Evolutionary conservation across 2,113 vertebrate species (phyloP).

Genomic region (Cricetomys ansorgei): DNA sequence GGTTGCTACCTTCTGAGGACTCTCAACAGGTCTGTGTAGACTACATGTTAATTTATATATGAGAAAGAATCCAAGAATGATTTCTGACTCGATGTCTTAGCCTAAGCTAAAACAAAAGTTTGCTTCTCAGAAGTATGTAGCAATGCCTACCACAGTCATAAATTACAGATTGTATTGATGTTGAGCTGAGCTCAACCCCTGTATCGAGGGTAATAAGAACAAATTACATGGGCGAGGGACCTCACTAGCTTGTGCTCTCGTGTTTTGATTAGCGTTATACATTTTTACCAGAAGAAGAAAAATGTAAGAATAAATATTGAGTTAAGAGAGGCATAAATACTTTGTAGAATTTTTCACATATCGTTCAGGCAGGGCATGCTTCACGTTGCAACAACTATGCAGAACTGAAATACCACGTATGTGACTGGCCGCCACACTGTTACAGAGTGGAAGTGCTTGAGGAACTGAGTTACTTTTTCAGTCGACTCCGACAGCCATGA

Average conservation of each 20-base stretch:
- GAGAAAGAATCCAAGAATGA: background rate
- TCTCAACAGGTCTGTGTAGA: background rate
- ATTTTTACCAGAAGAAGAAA: conserved; percentile 60
- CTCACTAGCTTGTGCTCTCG: conserved; percentile 40
- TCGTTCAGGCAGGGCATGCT: background rate
- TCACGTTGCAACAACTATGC: background rate
- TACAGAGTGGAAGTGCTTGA: background rate
- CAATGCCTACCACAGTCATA: conserved; percentile 9
- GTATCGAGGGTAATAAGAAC: conserved; percentile 45
- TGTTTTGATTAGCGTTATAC: conserved; percentile 52
- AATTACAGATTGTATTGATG: background rate
- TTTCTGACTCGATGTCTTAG: conserved; percentile 3
- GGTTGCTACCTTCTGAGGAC: background rate
- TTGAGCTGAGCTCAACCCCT: conserved; percentile 51
- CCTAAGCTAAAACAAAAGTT: background rate
- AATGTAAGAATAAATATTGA: conserved; percentile 63
- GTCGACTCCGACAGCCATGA: background rate
- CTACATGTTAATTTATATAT: background rate
- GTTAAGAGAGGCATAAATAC: background rate
- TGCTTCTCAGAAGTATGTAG: conserved; percentile 20
- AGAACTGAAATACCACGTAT: background rate
- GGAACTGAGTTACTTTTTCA: background rate
- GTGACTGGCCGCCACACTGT: background rate
- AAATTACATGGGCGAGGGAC: conserved; percentile 54
- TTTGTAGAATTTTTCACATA: background rate